Percentiles rank a stretch among this genome's conserved stretches.
Conservation (phyloP, 2,797 vertebrate genomes). For the Alouatta caraya region DNA sequence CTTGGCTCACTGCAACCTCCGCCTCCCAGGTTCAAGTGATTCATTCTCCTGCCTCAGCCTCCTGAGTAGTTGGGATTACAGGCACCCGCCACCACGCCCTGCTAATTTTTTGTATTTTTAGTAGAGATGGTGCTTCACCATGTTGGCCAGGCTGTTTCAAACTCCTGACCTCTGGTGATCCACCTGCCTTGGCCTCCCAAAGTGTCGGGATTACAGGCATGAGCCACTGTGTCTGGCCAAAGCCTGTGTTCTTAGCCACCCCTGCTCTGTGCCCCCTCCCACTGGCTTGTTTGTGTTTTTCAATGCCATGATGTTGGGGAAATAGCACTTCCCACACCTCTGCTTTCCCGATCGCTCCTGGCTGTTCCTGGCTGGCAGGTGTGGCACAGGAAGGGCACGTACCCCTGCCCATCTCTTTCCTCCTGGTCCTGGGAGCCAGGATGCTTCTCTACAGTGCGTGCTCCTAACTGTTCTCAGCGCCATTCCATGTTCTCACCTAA, state of each 20-base stretch:
- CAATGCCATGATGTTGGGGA: rapidly evolving
- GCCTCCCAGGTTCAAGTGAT: no score
- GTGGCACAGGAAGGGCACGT: background rate
- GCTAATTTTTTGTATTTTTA: no score
- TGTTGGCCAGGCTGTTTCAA: no score
- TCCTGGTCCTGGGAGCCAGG: background rate
- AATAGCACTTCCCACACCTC: background rate
- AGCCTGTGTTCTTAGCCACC: background rate
- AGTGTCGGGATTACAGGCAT: no score
- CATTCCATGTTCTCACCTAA: background rate
- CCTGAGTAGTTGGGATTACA: no score
- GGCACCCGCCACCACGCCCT: no score
- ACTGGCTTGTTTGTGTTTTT: background rate
- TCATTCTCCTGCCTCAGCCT: no score
- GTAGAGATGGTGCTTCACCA: no score
- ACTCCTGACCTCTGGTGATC: no score
- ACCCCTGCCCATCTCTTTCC: background rate
- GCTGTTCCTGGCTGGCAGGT: background rate
- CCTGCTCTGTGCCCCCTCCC: no score
- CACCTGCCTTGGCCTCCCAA: no score
- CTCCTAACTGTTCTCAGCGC: background rate
- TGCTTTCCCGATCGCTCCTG: background rate
- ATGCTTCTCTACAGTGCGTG: rapidly evolving
- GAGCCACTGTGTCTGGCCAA: background rate
- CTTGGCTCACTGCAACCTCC: no score